Evolutionary conservation across 1,140 invertebrate genomes (phyloP).

Genomic region (Cotesia chilonis): DNA sequence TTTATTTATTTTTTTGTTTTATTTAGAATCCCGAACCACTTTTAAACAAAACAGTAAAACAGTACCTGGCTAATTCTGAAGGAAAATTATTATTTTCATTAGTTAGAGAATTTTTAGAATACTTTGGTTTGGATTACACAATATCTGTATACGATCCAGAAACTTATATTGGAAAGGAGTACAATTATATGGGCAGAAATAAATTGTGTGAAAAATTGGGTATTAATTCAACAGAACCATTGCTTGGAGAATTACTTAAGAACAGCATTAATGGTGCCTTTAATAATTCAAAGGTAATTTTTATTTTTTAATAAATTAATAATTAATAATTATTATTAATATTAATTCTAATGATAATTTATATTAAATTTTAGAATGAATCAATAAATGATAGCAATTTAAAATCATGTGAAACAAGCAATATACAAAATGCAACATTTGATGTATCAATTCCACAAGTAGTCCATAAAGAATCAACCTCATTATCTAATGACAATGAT

Average conservation of each 20-base stretch:
- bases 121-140: slow-evolving; percentile 75
- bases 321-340: slow-evolving; percentile 5
- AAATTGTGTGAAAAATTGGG: slow-evolving; percentile 69
- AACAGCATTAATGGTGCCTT: slow-evolving; percentile 61
- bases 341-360: neutral
- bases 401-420: slow-evolving; percentile 49
- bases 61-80: slow-evolving; percentile 71
- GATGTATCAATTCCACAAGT: slow-evolving; percentile 58
- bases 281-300: slow-evolving; percentile 56
- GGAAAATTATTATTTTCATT: slow-evolving; percentile 72
- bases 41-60: slow-evolving; percentile 72
- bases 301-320: neutral
- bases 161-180: slow-evolving; percentile 69
- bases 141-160: slow-evolving; percentile 77
- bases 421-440: slow-evolving; percentile 58
- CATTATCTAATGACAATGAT: slow-evolving; percentile 52
- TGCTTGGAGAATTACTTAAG: slow-evolving; percentile 62
- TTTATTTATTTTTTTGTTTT: neutral
- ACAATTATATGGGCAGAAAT: slow-evolving; percentile 66
- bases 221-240: slow-evolving; percentile 61
- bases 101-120: slow-evolving; percentile 77
- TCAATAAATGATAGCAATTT: slow-evolving; percentile 47
- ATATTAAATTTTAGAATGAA: slow-evolving; percentile 49
- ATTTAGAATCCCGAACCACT: slow-evolving; percentile 70
- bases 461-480: slow-evolving; percentile 50